Evolutionary conservation across 2,797 vertebrate species (phyloP).

Genomic region (Poeciliopsis turneri): DNA sequence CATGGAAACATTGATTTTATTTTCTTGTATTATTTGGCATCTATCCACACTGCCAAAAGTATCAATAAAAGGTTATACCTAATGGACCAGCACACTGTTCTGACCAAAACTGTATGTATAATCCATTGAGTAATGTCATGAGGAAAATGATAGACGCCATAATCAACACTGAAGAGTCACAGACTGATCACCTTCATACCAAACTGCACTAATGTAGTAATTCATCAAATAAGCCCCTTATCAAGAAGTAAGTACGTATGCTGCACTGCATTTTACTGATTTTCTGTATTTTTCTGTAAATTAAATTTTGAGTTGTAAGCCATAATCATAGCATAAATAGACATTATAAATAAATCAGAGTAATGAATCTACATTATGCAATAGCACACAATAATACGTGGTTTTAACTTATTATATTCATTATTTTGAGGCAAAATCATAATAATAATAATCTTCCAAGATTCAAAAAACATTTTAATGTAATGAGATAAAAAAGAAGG

Average conservation of each 20-base stretch:
- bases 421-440: neutral
- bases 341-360: neutral
- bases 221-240: neutral
- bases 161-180: neutral
- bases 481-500: neutral
- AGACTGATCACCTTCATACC: no score
- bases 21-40: neutral
- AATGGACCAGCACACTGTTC: neutral
- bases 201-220: neutral
- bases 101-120: neutral
- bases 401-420: neutral
- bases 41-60: neutral
- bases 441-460: neutral
- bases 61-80: neutral
- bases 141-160: no score
- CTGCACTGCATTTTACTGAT: neutral
- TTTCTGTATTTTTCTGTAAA: neutral
- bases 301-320: neutral
- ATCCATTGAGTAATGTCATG: neutral
- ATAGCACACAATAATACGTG: neutral
- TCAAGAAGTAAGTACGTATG: neutral
- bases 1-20: neutral
- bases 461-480: conserved; percentile 6
- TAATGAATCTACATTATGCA: neutral
- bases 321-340: neutral